A percentile compares a stretch with the other conserved stretches of the same genome.
These are phyloP conservation scores for Mormyrops boulengeri DNA, from an alignment of 2,797 vertebrate species.

Conservation along the genomic window DNA sequence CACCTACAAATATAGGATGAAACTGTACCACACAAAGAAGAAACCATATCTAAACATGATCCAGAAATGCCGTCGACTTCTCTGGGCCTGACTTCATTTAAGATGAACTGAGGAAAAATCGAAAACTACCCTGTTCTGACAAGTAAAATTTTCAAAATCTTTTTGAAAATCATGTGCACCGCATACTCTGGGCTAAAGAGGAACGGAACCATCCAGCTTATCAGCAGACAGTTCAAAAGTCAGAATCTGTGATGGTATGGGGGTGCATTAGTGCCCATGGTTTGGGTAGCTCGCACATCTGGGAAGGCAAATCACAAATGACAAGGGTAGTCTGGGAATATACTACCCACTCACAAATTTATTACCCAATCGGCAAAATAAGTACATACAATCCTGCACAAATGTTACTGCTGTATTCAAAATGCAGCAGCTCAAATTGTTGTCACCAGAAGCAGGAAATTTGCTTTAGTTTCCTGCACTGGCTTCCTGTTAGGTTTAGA, in stretches of 20 bases:
- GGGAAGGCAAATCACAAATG: background rate
- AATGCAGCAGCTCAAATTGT: background rate
- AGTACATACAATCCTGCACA: background rate
- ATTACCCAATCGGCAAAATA: background rate
- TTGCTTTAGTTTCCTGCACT: background rate
- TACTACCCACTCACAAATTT: background rate
- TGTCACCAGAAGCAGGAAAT: background rate
- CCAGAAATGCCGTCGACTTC: no score
- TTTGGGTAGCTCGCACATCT: background rate
- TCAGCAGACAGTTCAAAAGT: background rate
- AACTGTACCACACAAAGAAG: no score
- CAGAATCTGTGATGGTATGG: background rate
- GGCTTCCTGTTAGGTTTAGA: background rate
- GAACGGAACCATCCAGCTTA: background rate
- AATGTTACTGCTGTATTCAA: background rate
- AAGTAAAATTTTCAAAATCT: background rate
- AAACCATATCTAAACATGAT: no score
- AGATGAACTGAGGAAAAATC: no score
- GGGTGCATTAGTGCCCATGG: background rate
- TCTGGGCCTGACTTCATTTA: no score
- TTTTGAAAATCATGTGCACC: background rate
- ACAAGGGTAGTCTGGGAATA: background rate
- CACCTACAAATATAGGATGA: no score
- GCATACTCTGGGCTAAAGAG: background rate
- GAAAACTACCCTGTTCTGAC: background rate